A percentile compares a stretch with the other conserved stretches of the same genome.
Conservation (phyloP, 2,797 vertebrate genomes). For the Oryzias dopingdopingensis region DNA sequence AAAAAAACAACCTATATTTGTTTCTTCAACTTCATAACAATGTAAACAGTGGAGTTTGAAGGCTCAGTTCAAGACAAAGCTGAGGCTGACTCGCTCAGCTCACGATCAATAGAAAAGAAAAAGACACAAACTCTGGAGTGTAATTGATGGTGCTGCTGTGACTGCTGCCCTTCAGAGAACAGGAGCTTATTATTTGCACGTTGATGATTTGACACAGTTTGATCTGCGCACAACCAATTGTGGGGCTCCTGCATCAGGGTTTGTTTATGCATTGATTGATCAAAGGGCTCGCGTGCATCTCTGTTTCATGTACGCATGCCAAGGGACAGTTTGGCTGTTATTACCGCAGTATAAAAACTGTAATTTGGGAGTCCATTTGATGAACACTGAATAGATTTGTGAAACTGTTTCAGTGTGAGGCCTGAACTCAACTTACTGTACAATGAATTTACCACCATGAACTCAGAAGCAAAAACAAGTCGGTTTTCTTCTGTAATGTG, state of each 20-base stretch:
- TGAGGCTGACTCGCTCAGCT: slow-evolving; percentile 47
- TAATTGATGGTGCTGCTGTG: slow-evolving; percentile 75
- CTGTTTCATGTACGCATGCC: slow-evolving; percentile 68
- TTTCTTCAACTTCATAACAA: slow-evolving; percentile 40
- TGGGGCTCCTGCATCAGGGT: slow-evolving; percentile 65
- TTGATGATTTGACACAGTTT: slow-evolving; percentile 76
- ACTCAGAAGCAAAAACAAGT: slow-evolving; percentile 1
- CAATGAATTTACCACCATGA: slow-evolving; percentile 5
- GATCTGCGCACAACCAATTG: slow-evolving; percentile 68
- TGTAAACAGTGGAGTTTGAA: slow-evolving; percentile 48
- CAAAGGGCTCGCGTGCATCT: slow-evolving; percentile 69
- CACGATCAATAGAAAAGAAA: slow-evolving; percentile 54
- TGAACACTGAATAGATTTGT: slow-evolving; percentile 42
- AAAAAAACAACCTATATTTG: slow-evolving; percentile 35
- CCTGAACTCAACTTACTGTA: slow-evolving; percentile 25
- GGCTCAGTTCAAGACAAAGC: slow-evolving; percentile 46
- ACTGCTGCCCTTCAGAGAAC: slow-evolving; percentile 73
- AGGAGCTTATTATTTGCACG: slow-evolving; percentile 69
- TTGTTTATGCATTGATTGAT: slow-evolving; percentile 78
- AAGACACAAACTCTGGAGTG: slow-evolving; percentile 49
- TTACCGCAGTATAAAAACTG: slow-evolving; percentile 43
- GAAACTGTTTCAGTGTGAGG: slow-evolving; percentile 19
- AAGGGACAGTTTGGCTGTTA: slow-evolving; percentile 68
- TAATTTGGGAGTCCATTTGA: slow-evolving; percentile 60
- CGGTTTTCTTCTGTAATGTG: background rate